Conservation (phyloP, 2,113 vertebrate species). For the Urocitellus parryii region DNA sequence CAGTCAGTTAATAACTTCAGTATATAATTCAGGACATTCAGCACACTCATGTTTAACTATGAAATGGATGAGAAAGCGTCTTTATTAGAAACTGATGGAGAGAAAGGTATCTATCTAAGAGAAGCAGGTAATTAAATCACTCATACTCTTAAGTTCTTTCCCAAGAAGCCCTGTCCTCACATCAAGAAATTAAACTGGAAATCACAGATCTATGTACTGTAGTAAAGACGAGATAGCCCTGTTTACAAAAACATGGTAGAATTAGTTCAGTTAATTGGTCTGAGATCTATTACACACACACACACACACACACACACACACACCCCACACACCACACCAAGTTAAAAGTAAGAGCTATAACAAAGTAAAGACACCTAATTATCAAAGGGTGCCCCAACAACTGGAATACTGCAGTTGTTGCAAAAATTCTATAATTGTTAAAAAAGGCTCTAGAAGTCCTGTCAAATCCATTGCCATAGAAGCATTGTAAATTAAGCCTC, state of each 20-base stretch:
- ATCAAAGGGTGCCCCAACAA: slow-evolving; percentile 25
- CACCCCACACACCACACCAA: not conserved
- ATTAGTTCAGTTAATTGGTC: slow-evolving; percentile 36
- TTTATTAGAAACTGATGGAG: slow-evolving; percentile 6
- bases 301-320: not conserved
- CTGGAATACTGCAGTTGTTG: not conserved
- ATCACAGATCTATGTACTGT: not conserved
- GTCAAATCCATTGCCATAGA: not conserved
- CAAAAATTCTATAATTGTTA: not conserved
- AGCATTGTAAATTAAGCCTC: slow-evolving; percentile 31
- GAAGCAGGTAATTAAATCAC: slow-evolving; percentile 4
- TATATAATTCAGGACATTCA: not conserved
- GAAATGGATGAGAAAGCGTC: not conserved
- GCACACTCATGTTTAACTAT: not conserved
- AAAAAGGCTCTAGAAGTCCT: not conserved
- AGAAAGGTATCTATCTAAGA: not conserved
- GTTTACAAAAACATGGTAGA: slow-evolving; percentile 6
- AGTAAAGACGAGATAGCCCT: not conserved
- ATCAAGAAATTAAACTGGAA: slow-evolving; percentile 6
- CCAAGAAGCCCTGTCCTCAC: slow-evolving; percentile 27
- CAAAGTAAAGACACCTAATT: not conserved
- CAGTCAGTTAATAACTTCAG: not conserved
- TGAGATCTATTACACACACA: not conserved
- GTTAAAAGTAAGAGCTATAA: not conserved
- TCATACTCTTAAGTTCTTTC: slow-evolving; percentile 41